Base-by-base conservation (phyloP, 2,888 invertebrate species). In the Drosophila cyrtoloma region DNA sequence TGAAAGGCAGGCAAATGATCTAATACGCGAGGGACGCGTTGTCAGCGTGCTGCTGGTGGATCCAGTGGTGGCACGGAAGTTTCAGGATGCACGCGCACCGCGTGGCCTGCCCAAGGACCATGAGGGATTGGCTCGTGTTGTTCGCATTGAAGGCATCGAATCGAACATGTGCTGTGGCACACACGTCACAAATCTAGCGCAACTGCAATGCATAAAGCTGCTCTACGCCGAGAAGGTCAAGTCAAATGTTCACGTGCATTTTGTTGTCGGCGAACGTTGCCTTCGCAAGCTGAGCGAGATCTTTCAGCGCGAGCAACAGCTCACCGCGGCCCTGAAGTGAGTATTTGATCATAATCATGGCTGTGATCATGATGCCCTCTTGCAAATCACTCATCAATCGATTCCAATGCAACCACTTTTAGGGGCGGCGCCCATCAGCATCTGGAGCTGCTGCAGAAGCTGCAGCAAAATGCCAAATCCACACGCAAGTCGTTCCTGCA, bases 141-240 rank as follows among this genome's bases (percentile, higher is more conserved):
- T 98, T 42, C 95, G 95, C 61, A 98, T 98, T 70, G 95, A 96
- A 42, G 95, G 95, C 28, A 93, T 97, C 55, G 97, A 98, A 81
- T 95, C 95, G 71, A 97, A 97, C 88, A 96, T 97, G 95, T 98
- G 98, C 91, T 98, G 98, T 93, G 98, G 98, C 2, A 98, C 98
- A 0, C 98, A 98, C 91, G 97, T 98, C 0, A 94, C 95, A 6
- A 97, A 96, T 92, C 94, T 97, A 37, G 95, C 95, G 68, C 96
- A 96, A 91, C 92, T 96, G 26, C 96, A 96, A 94, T 94, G 94
- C 37, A 94, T 96, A 33, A 96, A 96, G 90, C 87, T 97, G 52
- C 91, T 97, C 19, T 95, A 96, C 61, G 93, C 94, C 0, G 97
- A 97, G 84, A 96, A 96, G 72, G 96, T 96, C 12, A 97, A 97